Evolutionary conservation across 2,113 vertebrate genomes (phyloP), one percentile per base, ranked within the genome.

Genomic region (Theristicus caerulescens): DNA sequence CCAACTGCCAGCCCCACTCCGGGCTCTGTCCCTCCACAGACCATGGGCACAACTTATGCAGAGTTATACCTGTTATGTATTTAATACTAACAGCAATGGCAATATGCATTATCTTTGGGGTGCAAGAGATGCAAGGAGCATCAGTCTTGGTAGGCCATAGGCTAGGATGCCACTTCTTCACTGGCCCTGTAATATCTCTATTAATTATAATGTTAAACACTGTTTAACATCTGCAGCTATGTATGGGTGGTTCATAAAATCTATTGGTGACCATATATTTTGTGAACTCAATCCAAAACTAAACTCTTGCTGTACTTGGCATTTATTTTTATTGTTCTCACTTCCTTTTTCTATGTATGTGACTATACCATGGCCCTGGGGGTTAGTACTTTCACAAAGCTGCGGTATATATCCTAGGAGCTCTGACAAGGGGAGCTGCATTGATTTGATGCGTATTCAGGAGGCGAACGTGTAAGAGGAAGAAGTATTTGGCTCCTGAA

Each of bases 1-100:
- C 9, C 11, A 0, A 10, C 6, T 3, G 5, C 36, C 0, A 0
- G 22, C 10, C 46, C 61, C 25, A 10, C 34, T 76, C 17, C 7
- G 6, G 22, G 32, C 49, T 83, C 54, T 81, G 58, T 5, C 54
- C 18, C 27, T 80, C 38, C 17, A 49, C 58, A 81, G 36, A 22
- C 27, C 1, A 1, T 34, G 16, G 38, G 11, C 34, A 80, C 22
- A 51, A 12, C 7, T 69, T 47, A 31, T 0, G 3, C 15, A 32
- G 13, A 62, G 5, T 44, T 81, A 34, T 16, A 70, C 12, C 8
- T 34, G 13, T 59, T 57, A 44, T 19, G 11, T 24, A 27, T 82
- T 59, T 34, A 61, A 47, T 29, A 52, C 15, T 76, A 73, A 83
- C 26, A 81, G 9, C 0, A 1, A 47, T 25, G 16, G 40, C 51